Evolutionary conservation across 2,888 invertebrate genomes (phyloP).

Genomic region (Harpalus rubripes): DNA sequence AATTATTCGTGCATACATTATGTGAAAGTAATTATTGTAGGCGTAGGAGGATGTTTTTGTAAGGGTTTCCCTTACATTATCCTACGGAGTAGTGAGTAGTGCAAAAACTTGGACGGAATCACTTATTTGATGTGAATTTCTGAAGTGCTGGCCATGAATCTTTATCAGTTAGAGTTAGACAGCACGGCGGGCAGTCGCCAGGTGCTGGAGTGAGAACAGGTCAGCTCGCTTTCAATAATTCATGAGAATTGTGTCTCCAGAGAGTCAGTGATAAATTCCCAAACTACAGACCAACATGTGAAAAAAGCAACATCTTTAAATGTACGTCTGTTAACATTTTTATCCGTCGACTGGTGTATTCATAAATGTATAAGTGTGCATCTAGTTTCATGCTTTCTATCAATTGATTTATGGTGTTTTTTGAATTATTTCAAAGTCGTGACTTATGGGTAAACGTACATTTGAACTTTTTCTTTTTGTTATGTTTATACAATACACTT

Average conservation of each 20-base stretch:
- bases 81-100: background rate
- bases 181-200: constrained; percentile 9
- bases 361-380: constrained; percentile 42
- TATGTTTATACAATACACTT: background rate
- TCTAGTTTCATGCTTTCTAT: constrained; percentile 29
- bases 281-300: constrained; percentile 45
- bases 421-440: constrained; percentile 1
- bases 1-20: background rate
- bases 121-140: constrained; percentile 54
- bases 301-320: constrained; percentile 52
- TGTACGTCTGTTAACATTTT: constrained; percentile 46
- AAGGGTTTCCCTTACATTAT: background rate
- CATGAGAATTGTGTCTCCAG: constrained; percentile 50
- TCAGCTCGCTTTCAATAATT: constrained; percentile 56
- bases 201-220: constrained; percentile 49
- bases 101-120: constrained; percentile 38
- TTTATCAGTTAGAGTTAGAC: constrained; percentile 54
- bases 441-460: background rate
- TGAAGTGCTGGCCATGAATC: constrained; percentile 56
- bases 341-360: constrained; percentile 44
- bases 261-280: constrained; percentile 55
- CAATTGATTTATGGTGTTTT: constrained; percentile 25
- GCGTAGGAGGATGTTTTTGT: background rate
- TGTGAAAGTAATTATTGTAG: background rate
- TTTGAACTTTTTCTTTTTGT: background rate